Evolutionary conservation across 2,797 vertebrate species (phyloP).

Genomic region (Myiothlypis coronata): DNA sequence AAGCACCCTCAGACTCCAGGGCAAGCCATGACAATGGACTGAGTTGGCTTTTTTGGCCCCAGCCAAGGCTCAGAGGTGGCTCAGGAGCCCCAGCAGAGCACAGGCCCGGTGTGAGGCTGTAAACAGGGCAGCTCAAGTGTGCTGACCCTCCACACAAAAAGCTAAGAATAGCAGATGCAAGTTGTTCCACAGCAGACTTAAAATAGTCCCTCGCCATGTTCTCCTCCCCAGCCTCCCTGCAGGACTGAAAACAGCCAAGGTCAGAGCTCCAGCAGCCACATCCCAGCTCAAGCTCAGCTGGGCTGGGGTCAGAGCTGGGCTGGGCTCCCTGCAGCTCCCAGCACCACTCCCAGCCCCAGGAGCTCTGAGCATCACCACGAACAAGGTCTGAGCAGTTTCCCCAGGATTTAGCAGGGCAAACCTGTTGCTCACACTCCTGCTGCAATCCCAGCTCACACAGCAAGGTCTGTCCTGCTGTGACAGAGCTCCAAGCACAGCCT

Average conservation of each 20-base stretch:
- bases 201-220: background rate
- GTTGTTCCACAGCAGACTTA: background rate
- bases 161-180: conserved; percentile 23
- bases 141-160: conserved; percentile 17
- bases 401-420: accelerated
- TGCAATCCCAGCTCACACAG: background rate
- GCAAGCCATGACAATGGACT: accelerated
- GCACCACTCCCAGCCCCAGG: background rate
- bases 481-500: no score
- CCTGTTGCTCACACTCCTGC: background rate
- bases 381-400: accelerated
- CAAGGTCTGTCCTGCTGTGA: accelerated
- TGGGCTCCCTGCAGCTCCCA: background rate
- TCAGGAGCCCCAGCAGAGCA: background rate
- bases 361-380: background rate
- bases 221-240: background rate
- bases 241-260: background rate
- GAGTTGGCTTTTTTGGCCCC: background rate
- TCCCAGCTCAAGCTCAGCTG: background rate
- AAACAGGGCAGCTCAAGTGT: background rate
- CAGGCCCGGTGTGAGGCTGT: background rate
- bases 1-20: background rate
- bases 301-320: accelerated
- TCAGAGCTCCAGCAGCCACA: background rate
- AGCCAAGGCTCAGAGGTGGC: background rate